Evolutionary conservation across 2,797 vertebrate genomes (phyloP), one percentile per base, ranked within the genome.

Genomic region (Brotula barbata): DNA sequence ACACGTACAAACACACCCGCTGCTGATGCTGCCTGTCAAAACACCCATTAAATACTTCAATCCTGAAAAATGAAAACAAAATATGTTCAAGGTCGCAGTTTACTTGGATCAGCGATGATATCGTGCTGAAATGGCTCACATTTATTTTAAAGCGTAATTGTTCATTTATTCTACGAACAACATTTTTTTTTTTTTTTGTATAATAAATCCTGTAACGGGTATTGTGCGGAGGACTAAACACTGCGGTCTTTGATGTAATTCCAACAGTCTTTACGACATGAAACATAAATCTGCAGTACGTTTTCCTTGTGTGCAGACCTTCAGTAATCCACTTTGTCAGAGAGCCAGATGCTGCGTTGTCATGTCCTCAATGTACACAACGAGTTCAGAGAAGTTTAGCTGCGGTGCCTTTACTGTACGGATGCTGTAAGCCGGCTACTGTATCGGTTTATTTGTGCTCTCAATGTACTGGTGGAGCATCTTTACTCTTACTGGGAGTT

Each of bases 1-100:
- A 25, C 37, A 19, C 44, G 15, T 33, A 47, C 53, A 28, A 11
- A 15, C 48, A 21, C 48, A 33, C 22, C 58, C n/a, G 16, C 5
- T 51, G 19, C 49, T 47, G 64, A 47, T 75, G 60, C 39, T 37
- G 45, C 50, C 40, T 73, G 66, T 81, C 60, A 80, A 68, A 79
- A 65, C 57, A 75, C 31, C 58, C 46, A 73, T 72, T 71, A 70
- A 72, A 80, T 49, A 39, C 14, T 10, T 61, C 50, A 66, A 37
- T 58, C 51, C n/a, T 42, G 28, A 39, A 50, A 40, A 43, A 37
- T 28, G 40, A 15, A 3, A 16, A 45, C 2, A 2, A 42, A 40
- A 68, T 10, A 49, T 49, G 47, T 23, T 41, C 23, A 5, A 52
- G 68, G 70, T 85, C 59, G 49, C 22, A 49, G 56, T 82, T 83